Conservation (phyloP, 2,113 vertebrate genomes). For the Thunnus maccoyii region DNA sequence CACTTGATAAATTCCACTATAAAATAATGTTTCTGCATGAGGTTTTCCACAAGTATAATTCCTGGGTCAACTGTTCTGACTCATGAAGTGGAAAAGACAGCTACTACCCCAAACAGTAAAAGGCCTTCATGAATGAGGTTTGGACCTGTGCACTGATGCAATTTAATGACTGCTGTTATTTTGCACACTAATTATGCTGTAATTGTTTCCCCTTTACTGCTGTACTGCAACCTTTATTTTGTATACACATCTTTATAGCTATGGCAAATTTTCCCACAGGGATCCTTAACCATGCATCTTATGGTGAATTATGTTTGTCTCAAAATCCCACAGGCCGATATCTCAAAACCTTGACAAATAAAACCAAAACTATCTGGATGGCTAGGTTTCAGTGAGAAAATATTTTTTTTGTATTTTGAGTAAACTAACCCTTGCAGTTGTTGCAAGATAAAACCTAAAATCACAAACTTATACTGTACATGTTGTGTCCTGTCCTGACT, state of each 20-base stretch:
- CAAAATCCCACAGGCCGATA: slow-evolving; percentile 2
- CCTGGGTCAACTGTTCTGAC: slow-evolving; percentile 62
- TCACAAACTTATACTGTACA: not conserved
- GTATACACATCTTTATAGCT: slow-evolving; percentile 1
- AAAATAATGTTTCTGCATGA: slow-evolving; percentile 62
- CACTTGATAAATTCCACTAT: slow-evolving; percentile 66
- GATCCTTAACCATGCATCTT: not conserved
- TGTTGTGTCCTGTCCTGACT: slow-evolving; percentile 12
- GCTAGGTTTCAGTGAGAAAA: not conserved
- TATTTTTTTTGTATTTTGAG: not conserved
- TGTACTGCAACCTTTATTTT: slow-evolving; percentile 8
- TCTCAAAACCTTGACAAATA: not conserved
- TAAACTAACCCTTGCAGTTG: not conserved
- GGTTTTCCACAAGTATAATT: slow-evolving; percentile 61
- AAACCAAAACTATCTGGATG: not conserved
- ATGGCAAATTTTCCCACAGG: not conserved
- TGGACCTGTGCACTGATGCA: slow-evolving; percentile 47
- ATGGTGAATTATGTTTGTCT: not conserved
- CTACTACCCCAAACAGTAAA: slow-evolving; percentile 54
- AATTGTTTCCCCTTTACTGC: slow-evolving; percentile 59
- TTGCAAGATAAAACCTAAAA: slow-evolving; percentile 1
- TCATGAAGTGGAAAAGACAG: slow-evolving; percentile 70
- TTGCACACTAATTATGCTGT: slow-evolving; percentile 45
- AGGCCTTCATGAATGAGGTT: slow-evolving; percentile 53
- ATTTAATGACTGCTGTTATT: slow-evolving; percentile 62